Base-by-base conservation (phyloP, 2,888 invertebrate genomes). In the Drosophila meridiana region DNA sequence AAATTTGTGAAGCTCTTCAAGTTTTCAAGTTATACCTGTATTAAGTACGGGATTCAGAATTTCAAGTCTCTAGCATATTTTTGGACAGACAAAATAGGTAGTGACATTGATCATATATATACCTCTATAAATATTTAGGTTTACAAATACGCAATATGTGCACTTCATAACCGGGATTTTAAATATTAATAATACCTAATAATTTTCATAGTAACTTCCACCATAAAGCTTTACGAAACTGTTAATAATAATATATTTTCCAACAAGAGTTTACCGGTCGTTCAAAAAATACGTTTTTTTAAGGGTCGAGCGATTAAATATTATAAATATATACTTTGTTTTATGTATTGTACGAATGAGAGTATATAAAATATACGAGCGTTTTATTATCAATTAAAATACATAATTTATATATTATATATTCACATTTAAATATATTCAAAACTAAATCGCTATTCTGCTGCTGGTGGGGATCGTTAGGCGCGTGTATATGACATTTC, bases 401-500 rank as follows among this genome's bases (percentile, higher is more conserved):
- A 52, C 55, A 68, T 67, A 64, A 45, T 61, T 43, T 8, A 34
- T 59, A 50, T 40, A 61, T 40, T 28, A 8, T 14, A 40, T 40
- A 40, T 38, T 8, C 6, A 40, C 40, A 34, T 20, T n/a, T 34
- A 34, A 11, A 52, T 11, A 32, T 34, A 11, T 34, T 55, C 43
- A 62, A 20, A 67, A 61, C 68, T 63, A 72, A 65, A 68, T 64
- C 76, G 56, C 48, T 45, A 52, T 28, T 56, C 52, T 55, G 38
- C 8, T 38, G 38, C 38, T 66, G 47, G 68, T 57, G 70, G 69
- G 65, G 73, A 69, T 71, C 55, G 64, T 68, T 69, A 68, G 89
- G 86, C 86, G 88, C 90, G 85, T 89, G 90, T 77, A 74, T 83
- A 63, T 85, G 83, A 86, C 83, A 89, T 87, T 83, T 90, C 87